A percentile compares a stretch with the other conserved stretches of the same genome.
These are phyloP conservation scores for Tamias sibiricus DNA, from an alignment of 2,113 vertebrate genomes.

Conservation along the genomic window DNA sequence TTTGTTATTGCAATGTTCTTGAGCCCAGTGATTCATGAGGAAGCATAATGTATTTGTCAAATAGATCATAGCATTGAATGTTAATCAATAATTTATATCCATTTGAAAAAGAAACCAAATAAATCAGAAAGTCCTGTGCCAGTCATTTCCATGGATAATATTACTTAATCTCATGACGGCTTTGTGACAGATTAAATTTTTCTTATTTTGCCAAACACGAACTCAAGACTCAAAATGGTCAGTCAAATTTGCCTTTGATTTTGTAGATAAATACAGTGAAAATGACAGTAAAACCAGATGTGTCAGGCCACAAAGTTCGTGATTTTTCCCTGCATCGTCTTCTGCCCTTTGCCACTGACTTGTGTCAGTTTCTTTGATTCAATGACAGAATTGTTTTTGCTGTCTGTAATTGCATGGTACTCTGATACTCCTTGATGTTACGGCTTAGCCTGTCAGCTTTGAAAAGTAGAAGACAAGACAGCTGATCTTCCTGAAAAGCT, in stretches of 20 bases:
- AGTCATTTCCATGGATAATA: conserved; percentile 43
- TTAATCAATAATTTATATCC: conserved; percentile 66
- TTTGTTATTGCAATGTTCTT: not conserved
- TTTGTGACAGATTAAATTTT: conserved; percentile 25
- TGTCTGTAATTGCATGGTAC: not conserved
- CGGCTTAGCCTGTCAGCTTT: not conserved
- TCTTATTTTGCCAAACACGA: not conserved
- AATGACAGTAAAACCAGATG: not conserved
- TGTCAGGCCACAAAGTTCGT: not conserved
- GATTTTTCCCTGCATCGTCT: not conserved
- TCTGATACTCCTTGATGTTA: not conserved
- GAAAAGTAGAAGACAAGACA: not conserved
- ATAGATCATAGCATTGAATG: conserved; percentile 57
- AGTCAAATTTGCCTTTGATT: not conserved
- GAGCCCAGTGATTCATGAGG: conserved; percentile 15
- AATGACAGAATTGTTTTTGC: not conserved
- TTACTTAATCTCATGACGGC: not conserved
- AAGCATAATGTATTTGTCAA: conserved; percentile 58
- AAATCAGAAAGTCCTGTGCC: conserved; percentile 35
- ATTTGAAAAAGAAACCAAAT: conserved; percentile 61
- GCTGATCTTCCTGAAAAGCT: not conserved
- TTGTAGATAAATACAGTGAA: not conserved
- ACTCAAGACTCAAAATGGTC: not conserved
- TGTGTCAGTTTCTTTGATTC: not conserved
- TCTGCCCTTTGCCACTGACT: not conserved